These are phyloP conservation scores for Rhogogaster chlorosoma DNA, from an alignment of 2,888 invertebrate genomes.

Conservation along the genomic window DNA sequence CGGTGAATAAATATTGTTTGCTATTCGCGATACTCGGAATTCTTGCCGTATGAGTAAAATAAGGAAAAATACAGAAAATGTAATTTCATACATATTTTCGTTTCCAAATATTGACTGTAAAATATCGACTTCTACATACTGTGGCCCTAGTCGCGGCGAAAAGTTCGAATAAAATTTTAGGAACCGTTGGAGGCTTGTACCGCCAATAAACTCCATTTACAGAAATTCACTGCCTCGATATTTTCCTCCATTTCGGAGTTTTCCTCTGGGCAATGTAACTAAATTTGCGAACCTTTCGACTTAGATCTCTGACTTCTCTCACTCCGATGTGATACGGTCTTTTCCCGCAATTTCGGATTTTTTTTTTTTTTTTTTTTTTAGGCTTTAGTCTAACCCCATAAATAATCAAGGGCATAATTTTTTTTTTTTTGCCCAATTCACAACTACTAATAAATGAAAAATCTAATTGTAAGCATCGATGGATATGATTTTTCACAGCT, in stretches of 20 bases:
- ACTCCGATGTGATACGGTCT: background rate
- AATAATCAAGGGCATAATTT: too few relatives aligned
- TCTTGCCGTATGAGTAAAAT: background rate
- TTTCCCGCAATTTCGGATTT: background rate
- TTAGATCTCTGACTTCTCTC: background rate
- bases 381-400: too few relatives aligned
- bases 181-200: background rate
- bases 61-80: background rate
- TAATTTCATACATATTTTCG: background rate
- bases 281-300: background rate
- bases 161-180: conserved; percentile 7
- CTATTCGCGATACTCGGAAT: too few relatives aligned
- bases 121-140: background rate
- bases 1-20: too few relatives aligned
- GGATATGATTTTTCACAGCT: too few relatives aligned
- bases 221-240: conserved; percentile 4
- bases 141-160: background rate
- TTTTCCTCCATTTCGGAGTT: background rate
- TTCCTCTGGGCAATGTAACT: background rate
- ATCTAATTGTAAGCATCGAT: too few relatives aligned
- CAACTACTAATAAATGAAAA: too few relatives aligned
- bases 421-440: too few relatives aligned
- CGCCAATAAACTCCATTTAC: background rate
- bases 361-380: background rate
- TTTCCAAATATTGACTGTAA: background rate